Evolutionary conservation across 2,888 invertebrate genomes (phyloP), one percentile per base, ranked within the genome.

Genomic region (Synanthedon formicaeformis): DNA sequence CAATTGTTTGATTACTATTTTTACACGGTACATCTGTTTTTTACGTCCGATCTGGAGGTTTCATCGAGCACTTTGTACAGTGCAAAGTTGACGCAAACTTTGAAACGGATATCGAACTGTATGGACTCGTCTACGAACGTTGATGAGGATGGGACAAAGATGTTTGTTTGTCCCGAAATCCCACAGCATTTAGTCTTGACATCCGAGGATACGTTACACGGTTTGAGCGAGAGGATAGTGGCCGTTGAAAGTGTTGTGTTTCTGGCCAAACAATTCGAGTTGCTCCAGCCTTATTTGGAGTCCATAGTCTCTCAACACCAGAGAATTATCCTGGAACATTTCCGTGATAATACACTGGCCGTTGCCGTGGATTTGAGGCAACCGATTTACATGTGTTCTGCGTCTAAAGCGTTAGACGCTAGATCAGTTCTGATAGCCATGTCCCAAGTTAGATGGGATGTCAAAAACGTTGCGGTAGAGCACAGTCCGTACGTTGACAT

Each of bases 1-100:
- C 97, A 98, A 67, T 88, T 98, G 16, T 96, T 96, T 76, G 98
- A 98, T 69, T 96, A 95, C 73, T 98, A 98, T 77, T 92, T 97
- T 53, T 97, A 93, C 73, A 91, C 96, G 0, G 96, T 97, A 1
- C 94, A 96, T 75, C 86, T 91, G 41, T 96, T 97, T 69, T 97
- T 97, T 72, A 93, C 94, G 0, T 90, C 91, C 0, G 94, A 94
- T 78, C 85, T 94, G 57, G 94, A 85, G 1, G 87, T 88, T 0
- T 76, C 87, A 0, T 81, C 85, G 0, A 64, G 76, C 67, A 91
- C 90, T 52, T 77, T 92, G 54, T 93, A 92, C 69, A 91, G 89
- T 57, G 81, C 89, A 54, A 94, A 93, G 69, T 80, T 97, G 53
- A 93, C 91, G 62, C 83, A 91, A 11, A 92, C 94, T 12, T 76